These are phyloP conservation scores for Nephila pilipes DNA, from an alignment of 1,140 invertebrate genomes.

Conservation along the genomic window DNA sequence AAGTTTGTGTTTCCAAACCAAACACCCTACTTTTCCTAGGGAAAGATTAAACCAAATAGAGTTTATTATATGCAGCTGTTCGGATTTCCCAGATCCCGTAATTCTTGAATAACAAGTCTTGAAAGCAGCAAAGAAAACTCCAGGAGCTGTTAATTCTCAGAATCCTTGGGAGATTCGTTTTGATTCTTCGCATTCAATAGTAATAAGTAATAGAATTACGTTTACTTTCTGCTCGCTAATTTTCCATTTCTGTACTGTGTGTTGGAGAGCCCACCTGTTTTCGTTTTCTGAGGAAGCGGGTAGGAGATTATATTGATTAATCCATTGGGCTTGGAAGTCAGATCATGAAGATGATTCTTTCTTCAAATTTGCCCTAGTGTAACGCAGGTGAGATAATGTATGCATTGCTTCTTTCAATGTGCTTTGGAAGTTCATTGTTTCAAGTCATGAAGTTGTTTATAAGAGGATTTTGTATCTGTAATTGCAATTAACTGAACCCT, in stretches of 20 bases:
- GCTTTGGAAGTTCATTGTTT: not conserved
- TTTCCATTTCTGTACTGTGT: conserved; percentile 38
- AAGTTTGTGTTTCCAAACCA: not conserved
- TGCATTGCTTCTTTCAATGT: conserved; percentile 1
- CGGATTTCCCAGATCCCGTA: not conserved
- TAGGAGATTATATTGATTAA: conserved; percentile 46
- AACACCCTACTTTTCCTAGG: not conserved
- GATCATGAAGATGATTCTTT: conserved; percentile 25
- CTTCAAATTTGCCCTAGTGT: not conserved
- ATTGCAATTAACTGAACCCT: not conserved
- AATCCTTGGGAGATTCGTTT: not conserved
- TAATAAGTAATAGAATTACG: conserved; percentile 65
- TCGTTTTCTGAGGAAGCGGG: conserved; percentile 21
- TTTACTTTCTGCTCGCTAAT: conserved; percentile 33
- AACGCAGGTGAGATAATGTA: conserved; percentile 43
- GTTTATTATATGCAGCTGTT: conserved; percentile 15
- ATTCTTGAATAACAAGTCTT: conserved; percentile 32
- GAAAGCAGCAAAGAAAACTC: conserved; percentile 8
- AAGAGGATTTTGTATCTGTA: not conserved
- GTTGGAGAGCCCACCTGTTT: not conserved
- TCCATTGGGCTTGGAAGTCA: conserved; percentile 59
- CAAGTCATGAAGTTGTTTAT: not conserved
- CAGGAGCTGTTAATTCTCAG: conserved; percentile 10
- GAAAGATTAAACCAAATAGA: not conserved
- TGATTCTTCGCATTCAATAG: conserved; percentile 48